Percentiles rank a stretch among this genome's conserved stretches.
Evolutionary conservation across 2,888 invertebrate genomes (phyloP).

Genomic region (Cryptocheilus praepositus): DNA sequence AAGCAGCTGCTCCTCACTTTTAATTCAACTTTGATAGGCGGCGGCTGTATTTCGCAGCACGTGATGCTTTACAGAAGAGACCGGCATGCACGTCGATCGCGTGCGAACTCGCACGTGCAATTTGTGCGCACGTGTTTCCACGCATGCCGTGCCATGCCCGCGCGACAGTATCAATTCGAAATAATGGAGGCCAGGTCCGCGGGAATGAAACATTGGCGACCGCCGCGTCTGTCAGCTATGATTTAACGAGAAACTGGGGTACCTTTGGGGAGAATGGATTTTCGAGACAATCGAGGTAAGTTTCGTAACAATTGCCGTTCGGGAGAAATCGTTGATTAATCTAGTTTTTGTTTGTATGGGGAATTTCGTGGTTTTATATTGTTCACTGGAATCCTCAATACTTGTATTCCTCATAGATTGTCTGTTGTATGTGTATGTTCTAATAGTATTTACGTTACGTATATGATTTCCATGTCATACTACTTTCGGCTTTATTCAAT

Average conservation of each 20-base stretch:
- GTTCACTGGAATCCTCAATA: too few species aligned
- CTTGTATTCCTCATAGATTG: too few species aligned
- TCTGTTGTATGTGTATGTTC: too few species aligned
- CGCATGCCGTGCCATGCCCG: not conserved
- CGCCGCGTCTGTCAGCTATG: constrained; percentile 24
- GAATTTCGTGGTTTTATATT: too few species aligned
- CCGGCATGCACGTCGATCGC: not conserved
- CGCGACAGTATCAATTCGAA: constrained; percentile 23
- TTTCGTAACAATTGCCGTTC: not conserved
- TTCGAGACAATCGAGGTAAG: constrained; percentile 5
- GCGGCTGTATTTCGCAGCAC: too few species aligned
- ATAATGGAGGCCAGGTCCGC: constrained; percentile 13
- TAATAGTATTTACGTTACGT: too few species aligned
- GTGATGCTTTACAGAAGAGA: too few species aligned
- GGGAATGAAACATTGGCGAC: constrained; percentile 31
- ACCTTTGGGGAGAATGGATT: constrained; percentile 28
- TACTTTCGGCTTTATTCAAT: too few species aligned
- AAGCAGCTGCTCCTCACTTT: too few species aligned
- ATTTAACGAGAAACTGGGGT: constrained; percentile 20
- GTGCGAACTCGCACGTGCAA: constrained; percentile 8
- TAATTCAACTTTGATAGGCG: too few species aligned
- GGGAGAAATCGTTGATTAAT: not conserved
- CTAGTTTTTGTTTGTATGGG: too few species aligned
- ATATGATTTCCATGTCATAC: too few species aligned
- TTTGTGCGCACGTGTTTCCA: constrained; percentile 4